These are phyloP conservation scores for Ecdyonurus torrentis DNA, from an alignment of 2,888 invertebrate species.

Conservation along the genomic window DNA sequence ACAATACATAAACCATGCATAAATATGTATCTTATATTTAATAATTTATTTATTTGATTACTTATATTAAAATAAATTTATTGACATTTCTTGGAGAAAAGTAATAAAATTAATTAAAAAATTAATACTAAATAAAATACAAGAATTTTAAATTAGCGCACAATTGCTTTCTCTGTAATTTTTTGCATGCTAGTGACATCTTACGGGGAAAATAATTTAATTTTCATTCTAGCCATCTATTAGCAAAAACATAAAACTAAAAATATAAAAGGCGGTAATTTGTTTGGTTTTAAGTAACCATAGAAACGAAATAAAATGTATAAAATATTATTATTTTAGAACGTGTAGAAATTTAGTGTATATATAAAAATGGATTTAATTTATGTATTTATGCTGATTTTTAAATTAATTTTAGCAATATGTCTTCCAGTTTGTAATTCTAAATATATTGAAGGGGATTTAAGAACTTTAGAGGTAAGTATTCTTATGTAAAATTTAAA, in stretches of 20 bases:
- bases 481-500: no score
- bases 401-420: neutral
- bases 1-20: no score
- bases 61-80: no score
- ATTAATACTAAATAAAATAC: neutral
- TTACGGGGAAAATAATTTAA: no score
- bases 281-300: neutral
- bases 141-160: neutral
- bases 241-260: neutral
- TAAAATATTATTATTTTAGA: no score
- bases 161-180: neutral
- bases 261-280: neutral
- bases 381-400: neutral
- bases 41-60: no score
- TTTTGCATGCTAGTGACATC: neutral
- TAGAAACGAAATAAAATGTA: neutral
- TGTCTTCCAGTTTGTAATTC: neutral
- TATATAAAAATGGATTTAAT: neutral
- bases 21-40: no score
- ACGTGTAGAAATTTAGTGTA: neutral
- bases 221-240: neutral
- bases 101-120: no score
- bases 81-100: no score
- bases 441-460: conserved; percentile 44
- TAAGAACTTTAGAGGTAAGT: conserved; percentile 40